These are phyloP conservation scores for Diarsia brunnea DNA, from an alignment of 2,888 invertebrate genomes.

Conservation along the genomic window DNA sequence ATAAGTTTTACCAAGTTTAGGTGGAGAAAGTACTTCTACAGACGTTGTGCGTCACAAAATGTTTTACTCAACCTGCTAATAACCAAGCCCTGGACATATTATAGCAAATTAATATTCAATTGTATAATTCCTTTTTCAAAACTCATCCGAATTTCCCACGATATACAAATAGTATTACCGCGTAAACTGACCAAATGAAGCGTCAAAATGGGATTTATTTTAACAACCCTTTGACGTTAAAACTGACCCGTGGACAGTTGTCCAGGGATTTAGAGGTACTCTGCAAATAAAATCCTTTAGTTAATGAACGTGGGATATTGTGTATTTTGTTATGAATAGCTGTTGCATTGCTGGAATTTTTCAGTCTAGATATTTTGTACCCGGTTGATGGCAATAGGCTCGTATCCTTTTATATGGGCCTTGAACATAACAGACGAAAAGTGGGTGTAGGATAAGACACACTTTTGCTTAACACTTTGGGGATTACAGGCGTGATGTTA, in stretches of 20 bases:
- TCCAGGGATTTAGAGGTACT: constrained; percentile 30
- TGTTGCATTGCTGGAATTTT: no score
- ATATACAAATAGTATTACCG: constrained; percentile 40
- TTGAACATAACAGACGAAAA: no score
- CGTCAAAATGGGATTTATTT: constrained; percentile 64
- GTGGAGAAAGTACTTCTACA: no score
- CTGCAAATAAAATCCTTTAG: background rate
- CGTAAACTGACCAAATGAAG: constrained; percentile 63
- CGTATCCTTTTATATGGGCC: no score
- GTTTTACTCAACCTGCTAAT: background rate
- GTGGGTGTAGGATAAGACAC: no score
- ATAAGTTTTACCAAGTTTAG: background rate
- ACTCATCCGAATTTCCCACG: constrained; percentile 48
- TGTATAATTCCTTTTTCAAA: background rate
- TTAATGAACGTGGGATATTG: constrained; percentile 61
- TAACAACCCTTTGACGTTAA: constrained; percentile 61
- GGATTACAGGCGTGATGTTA: no score
- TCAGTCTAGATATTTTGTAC: no score
- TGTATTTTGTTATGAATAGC: background rate
- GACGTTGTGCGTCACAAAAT: background rate
- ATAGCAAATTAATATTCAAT: background rate
- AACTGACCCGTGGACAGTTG: constrained; percentile 59
- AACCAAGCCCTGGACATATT: no score
- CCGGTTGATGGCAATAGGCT: no score
- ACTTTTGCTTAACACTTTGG: no score